Evolutionary conservation across 2,113 vertebrate genomes (phyloP), one percentile per base, ranked within the genome.

Genomic region (Entomyzon cyanotis): DNA sequence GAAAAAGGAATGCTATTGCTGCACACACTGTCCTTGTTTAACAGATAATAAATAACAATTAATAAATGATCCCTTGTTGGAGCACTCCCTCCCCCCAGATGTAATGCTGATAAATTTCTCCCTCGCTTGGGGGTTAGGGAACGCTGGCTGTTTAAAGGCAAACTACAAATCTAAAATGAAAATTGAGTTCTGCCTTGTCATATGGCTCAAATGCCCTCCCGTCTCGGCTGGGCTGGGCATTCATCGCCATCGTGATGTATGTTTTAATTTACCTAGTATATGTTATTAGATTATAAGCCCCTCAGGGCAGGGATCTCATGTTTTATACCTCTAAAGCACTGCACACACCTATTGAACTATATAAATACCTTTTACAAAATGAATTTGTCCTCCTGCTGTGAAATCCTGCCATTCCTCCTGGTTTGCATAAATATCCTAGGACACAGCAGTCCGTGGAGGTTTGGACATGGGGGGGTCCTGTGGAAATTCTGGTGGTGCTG

Each of bases 41-140:
- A 96, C 95, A 97, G 94, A 96, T 94, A 97, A 97, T 97, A 97
- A 97, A 97, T 97, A 97, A 97, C 95, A 96, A 96, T 97, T 97
- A 96, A 97, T 97, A 96, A 97, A 97, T 90, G 93, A 96, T 90
- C 94, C 87, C 28, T 73, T 74, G 93, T 70, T 59, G 80, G 71
- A 97, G 90, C 73, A n/a, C 44, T 63, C 93, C 93, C 93, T 95
- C 82, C 95, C 96, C 89, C 96, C 87, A 88, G 95, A 95, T 95
- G 89, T 92, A 81, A 94, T 81, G 89, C 86, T 97, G 94, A 96
- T 95, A 97, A 94, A 95, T 95, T 94, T 94, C 91, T 92, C 93
- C 76, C 80, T 95, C 24, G 42, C 96, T 95, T 53, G 82, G 84
- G 94, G 89, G 93, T 94, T 95, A 93, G 95, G 84, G 88, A 94